Base-by-base conservation (phyloP, 2,888 invertebrate genomes). In the Sisyra nigra region DNA sequence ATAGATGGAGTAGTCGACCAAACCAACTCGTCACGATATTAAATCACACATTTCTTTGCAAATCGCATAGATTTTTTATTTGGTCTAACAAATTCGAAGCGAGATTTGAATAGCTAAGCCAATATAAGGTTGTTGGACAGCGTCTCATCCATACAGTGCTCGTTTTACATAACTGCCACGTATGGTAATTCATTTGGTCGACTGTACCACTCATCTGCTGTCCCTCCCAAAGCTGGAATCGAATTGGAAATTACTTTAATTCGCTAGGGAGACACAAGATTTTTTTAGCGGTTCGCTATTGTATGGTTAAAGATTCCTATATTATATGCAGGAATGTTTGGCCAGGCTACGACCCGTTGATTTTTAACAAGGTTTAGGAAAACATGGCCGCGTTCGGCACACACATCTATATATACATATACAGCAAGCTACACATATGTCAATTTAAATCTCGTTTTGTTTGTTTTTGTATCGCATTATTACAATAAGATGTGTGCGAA, bases 201-300 rank as follows among this genome's bases (percentile, higher is more conserved):
- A 53, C 55, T 60, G 59, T 56, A 60, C 61, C 61, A 61, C 61
- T 62, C 61, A 63, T 63, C 61, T 62, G 60, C 61, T 60, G 61
- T 62, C 61, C 62, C 62, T 62, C 60, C 57, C 57, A 59, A 59
- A 60, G 24, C 24, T 59, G 60, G 61, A 62, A 62, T 63, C 63
- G 63, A 63, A 63, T 63, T 62, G 62, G 62, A 62, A 63, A 63
- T 63, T 62, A 62, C 61, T 63, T 63, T 63, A 63, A 63, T 63
- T 63, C 63, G 57, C 62, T 57, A 57, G 63, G 62, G 62, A 63
- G 60, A 57, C 57, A 56, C 57, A 38, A 59, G 60, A 60, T 60
- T 61, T 61, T 62, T 61, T 60, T 55, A 55, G 45, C 42, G 41
- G 42, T 43, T 54, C 54, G 24, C 41, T 31, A 41, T 41, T 41